These are phyloP conservation scores for Podarcis siculus DNA, from an alignment of 2,797 vertebrate genomes.

Conservation along the genomic window DNA sequence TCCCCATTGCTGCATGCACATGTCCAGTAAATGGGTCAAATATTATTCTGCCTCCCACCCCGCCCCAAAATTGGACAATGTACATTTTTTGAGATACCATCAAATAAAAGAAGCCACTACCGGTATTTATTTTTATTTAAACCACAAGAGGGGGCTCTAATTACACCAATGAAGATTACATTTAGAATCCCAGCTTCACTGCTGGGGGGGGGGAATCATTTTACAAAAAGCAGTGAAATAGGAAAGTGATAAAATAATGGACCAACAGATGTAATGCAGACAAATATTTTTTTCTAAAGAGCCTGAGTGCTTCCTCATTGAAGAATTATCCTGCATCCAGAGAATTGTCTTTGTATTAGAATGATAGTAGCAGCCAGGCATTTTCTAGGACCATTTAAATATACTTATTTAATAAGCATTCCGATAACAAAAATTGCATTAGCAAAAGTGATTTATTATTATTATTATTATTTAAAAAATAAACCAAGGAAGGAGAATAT, in stretches of 20 bases:
- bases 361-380: background rate
- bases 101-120: too few relatives aligned
- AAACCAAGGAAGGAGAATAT: background rate
- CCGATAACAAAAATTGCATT: background rate
- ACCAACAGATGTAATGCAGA: too few relatives aligned
- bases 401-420: background rate
- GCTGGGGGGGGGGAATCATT: background rate
- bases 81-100: background rate
- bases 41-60: background rate
- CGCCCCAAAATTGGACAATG: background rate
- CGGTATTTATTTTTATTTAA: background rate
- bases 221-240: fast-evolving
- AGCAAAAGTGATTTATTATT: background rate
- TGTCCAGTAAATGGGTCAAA: background rate
- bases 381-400: background rate
- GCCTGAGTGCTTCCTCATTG: background rate
- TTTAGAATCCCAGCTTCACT: fast-evolving
- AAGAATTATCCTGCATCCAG: background rate
- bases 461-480: background rate
- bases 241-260: background rate
- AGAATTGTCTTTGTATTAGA: background rate
- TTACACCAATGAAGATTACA: background rate
- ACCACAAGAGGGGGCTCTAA: conserved; percentile 67
- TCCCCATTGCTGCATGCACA: background rate
- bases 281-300: background rate